phyloP scores from a whole-genome alignment of 1,140 invertebrate genomes.

The Cepaea nemoralis region DNA sequence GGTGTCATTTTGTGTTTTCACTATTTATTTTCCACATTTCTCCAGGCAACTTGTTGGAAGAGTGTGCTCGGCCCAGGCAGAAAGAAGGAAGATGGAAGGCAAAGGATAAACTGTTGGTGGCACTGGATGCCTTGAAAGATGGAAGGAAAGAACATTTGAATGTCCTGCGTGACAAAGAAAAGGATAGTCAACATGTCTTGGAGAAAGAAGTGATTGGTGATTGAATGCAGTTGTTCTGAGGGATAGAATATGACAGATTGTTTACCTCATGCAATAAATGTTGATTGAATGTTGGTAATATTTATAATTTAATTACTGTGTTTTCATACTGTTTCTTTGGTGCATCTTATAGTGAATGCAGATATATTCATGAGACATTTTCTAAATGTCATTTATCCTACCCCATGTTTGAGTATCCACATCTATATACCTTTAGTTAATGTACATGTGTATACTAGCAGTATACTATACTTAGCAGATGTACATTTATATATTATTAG shows the following conservation, averaged over 20 bases:
- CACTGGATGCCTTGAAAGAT: conserved; percentile 16
- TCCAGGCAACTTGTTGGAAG: conserved; percentile 16
- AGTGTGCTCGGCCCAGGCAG: conserved; percentile 13
- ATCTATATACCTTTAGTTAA: too few species aligned
- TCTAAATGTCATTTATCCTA: too few species aligned
- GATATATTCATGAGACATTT: too few species aligned
- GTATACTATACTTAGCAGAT: too few species aligned
- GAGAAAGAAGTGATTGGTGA: not conserved
- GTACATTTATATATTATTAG: too few species aligned
- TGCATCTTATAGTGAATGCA: too few species aligned
- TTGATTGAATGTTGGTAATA: not conserved
- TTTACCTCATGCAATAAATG: not conserved
- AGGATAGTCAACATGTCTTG: not conserved
- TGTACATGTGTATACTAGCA: too few species aligned
- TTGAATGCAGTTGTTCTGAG: not conserved
- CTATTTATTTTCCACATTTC: not conserved
- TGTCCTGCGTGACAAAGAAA: not conserved
- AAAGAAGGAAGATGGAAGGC: conserved; percentile 12
- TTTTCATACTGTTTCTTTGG: too few species aligned
- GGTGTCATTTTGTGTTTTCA: too few species aligned
- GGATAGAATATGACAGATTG: too few species aligned
- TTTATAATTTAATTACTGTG: too few species aligned
- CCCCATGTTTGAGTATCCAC: too few species aligned
- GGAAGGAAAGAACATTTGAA: not conserved
- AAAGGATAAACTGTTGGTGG: conserved; percentile 5